These are phyloP conservation scores for Neomicropteryx cornuta DNA, from an alignment of 1,140 invertebrate species.

Conservation along the genomic window DNA sequence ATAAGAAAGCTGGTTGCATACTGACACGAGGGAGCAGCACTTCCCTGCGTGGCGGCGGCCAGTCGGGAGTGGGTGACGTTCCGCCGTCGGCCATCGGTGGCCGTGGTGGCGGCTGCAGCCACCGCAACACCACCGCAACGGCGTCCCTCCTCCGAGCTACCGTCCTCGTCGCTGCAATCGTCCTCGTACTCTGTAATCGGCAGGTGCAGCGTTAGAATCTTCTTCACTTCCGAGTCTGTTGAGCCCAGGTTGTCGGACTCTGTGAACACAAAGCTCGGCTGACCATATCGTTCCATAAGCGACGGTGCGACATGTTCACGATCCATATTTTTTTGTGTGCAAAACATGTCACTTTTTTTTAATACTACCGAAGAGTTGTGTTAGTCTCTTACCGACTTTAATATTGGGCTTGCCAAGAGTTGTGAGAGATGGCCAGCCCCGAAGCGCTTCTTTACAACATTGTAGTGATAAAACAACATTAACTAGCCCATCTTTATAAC, in stretches of 20 bases:
- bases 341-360: background rate
- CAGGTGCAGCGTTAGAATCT: constrained; percentile 78
- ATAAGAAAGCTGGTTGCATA: too few species aligned
- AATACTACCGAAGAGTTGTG: background rate
- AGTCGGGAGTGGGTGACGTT: constrained; percentile 32
- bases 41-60: too few species aligned
- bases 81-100: constrained; percentile 44
- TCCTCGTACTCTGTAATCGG: constrained; percentile 83
- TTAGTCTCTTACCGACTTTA: background rate
- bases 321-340: constrained; percentile 9
- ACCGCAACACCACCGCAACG: too few species aligned
- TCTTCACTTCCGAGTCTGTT: constrained; percentile 78
- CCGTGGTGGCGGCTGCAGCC: constrained; percentile 44
- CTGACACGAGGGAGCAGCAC: constrained; percentile 7
- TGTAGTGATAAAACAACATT: too few species aligned
- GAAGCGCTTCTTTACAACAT: too few species aligned
- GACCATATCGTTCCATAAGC: background rate
- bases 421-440: too few species aligned
- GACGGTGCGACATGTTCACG: too few species aligned
- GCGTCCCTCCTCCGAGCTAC: too few species aligned
- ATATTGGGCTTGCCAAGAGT: constrained; percentile 1
- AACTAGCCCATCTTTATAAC: too few species aligned
- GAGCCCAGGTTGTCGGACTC: constrained; percentile 78
- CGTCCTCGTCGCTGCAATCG: constrained; percentile 51
- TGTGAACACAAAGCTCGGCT: constrained; percentile 42